Evolutionary conservation across 1,140 invertebrate genomes (phyloP), one percentile per base, ranked within the genome.

Genomic region (Euura lappo): DNA sequence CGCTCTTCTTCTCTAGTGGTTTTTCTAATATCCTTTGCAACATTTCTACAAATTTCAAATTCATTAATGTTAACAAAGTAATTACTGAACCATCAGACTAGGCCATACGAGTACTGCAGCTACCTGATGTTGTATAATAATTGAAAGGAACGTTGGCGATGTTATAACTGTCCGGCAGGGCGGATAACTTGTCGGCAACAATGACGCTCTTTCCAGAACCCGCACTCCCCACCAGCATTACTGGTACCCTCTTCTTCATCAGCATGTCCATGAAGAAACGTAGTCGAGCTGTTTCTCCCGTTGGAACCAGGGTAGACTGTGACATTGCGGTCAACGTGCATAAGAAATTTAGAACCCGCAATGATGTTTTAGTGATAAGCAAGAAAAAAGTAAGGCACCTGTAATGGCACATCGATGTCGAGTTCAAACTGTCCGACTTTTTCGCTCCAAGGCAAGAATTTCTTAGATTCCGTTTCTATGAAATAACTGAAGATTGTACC

Each of bases 1-100:
- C 97, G 1, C 97, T 96, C 86, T 99, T 99, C 87, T 98, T 98
- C 82, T 98, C 97, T 71, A 99, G 86, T 42, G 96, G 95, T 76
- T 96, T 96, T 83, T 99, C 97, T 45, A 99, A 88, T 60, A 97
- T 91, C 83, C 92, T 92, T 86, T 99, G 97, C 47, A 98, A 91
- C 94, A 98, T 96, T 83, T 92, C 91, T 90, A 71, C 43, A 79
- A 65, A 51, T 71, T 68, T 60, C 78, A 79, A n/a, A 60, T 11
- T 46, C 65, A 42, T 65, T 43, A 6, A 71, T 28, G 6, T 72
- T 4, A 10, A 43, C 66, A 65, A 66, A 72, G 44, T 72, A 5
- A 11, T 6, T 42, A 44, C 28, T 28, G 28, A 28, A 28, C 28
- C 0, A 28, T 28, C 28, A 28, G 28, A 28, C 28, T 28, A 28